A percentile compares a stretch with the other conserved stretches of the same genome.
phyloP scores from a whole-genome alignment of 2,113 vertebrate genomes.

The Sinocyclocheilus rhinocerous region DNA sequence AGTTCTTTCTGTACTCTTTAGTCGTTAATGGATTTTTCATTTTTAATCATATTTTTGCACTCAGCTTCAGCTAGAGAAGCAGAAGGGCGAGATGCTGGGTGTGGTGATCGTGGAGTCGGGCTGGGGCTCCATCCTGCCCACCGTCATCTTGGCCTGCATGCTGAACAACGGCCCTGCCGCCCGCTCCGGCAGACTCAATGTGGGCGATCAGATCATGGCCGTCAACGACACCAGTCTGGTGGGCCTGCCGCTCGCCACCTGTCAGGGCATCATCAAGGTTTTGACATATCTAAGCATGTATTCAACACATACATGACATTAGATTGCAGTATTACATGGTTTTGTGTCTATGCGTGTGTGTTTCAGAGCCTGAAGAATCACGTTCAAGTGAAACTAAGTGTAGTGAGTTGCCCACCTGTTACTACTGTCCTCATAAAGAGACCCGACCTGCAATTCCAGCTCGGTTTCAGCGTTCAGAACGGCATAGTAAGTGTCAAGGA shows the following conservation, averaged over 20 bases:
- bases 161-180: conserved; percentile 93
- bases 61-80: conserved; percentile 88
- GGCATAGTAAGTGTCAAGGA: conserved; percentile 87
- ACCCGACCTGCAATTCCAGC: conserved; percentile 95
- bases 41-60: too few relatives aligned
- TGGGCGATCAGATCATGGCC: conserved; percentile 98
- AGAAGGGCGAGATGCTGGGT: conserved; percentile 94
- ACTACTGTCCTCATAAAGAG: conserved; percentile 97
- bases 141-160: conserved; percentile 96
- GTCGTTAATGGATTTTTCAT: neutral
- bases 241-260: conserved; percentile 93
- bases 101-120: conserved; percentile 98
- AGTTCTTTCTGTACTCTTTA: neutral
- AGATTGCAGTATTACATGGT: too few relatives aligned
- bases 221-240: conserved; percentile 97
- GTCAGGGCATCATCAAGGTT: conserved; percentile 98
- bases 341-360: neutral
- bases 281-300: neutral
- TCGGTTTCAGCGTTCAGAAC: conserved; percentile 98
- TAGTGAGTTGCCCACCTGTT: conserved; percentile 96
- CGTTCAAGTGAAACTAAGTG: conserved; percentile 91
- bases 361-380: conserved; percentile 92
- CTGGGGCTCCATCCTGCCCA: conserved; percentile 98
- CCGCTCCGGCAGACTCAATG: conserved; percentile 94
- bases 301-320: neutral